Evolutionary conservation across 1,140 invertebrate species (phyloP).

Genomic region (Phortica variegata): DNA sequence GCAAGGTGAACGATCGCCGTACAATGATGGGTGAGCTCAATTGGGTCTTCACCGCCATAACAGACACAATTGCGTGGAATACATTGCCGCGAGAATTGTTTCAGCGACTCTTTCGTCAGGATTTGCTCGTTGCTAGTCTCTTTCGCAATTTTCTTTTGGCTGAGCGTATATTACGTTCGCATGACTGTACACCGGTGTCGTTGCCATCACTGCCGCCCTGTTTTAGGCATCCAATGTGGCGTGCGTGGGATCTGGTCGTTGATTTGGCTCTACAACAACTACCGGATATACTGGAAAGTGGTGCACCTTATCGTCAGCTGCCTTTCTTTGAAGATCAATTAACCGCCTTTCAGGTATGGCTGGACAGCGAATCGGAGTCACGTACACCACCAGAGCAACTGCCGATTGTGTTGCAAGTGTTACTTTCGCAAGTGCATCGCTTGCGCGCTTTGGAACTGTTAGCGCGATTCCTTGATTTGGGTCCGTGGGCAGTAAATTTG

Average conservation of each 20-base stretch:
- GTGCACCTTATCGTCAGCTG: constrained; percentile 72
- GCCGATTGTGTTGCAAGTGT: constrained; percentile 96
- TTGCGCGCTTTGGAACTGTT: constrained; percentile 91
- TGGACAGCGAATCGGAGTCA: constrained; percentile 74
- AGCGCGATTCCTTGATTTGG: constrained; percentile 93
- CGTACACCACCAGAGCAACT: constrained; percentile 90
- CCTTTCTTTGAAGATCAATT: constrained; percentile 98
- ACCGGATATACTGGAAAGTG: constrained; percentile 70
- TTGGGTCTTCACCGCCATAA: constrained; percentile 99
- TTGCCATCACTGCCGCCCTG: constrained; percentile 87
- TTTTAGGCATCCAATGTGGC: constrained; percentile 89
- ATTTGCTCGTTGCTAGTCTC: constrained; percentile 95
- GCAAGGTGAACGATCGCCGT: constrained; percentile 88
- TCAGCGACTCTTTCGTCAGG: constrained; percentile 95
- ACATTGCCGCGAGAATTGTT: constrained; percentile 89
- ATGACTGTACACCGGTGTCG: constrained; percentile 94
- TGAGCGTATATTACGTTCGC: constrained; percentile 92
- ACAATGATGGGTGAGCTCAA: constrained; percentile 98
- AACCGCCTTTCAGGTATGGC: constrained; percentile 97
- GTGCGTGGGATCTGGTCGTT: constrained; percentile 95
- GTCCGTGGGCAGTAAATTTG: constrained; percentile 95
- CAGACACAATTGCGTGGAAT: constrained; percentile 99
- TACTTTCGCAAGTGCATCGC: constrained; percentile 95
- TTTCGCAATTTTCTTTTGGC: constrained; percentile 97
- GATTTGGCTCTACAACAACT: constrained; percentile 91